Base-by-base conservation (phyloP, 2,888 invertebrate species). In the Heteromurus nitidus region DNA sequence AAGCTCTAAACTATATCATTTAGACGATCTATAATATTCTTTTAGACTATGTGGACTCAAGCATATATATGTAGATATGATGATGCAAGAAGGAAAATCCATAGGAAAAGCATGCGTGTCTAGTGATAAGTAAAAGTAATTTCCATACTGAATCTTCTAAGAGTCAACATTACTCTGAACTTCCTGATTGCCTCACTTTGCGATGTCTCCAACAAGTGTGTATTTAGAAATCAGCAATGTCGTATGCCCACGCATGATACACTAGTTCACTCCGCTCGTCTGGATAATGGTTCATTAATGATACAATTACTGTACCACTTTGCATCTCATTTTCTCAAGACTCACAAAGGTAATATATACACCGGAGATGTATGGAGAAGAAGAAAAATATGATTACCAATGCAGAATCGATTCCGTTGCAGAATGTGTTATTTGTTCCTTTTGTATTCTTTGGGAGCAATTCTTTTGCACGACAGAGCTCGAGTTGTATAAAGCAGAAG, bases 251-350 rank as follows among this genome's bases (percentile, higher is more conserved):
- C 13, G 22, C 65, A 65, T 65, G 65, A 36, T 20, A 42, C 65
- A 65, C 26, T 7, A 7, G 7, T 16, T 36, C 13, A 42, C 42
- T 65, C 11, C 62, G 42, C 28, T 31, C 31, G 16, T 60, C 69
- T 44, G 62, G 76, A 69, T 77, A 77, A 77, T 79, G 72, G 47
- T 73, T 72, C 72, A 67, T 72, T 80, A 80, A 80, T 72, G 80
- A 80, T 80, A 80, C 80, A 80, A 80, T 80, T 80, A 80, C 72
- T 55, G 42, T 53, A 30, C 47, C 47, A 47, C 31, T 73, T 80
- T 80, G 55, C 80, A 80, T 80, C 65, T 80, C 80, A 80, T 80
- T 80, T 69, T 68, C 3, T 30, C 55, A 24, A 18, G 5, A 13
- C 36, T 36, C 36, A 9, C 13, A 13, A 5, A 9, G 13, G 36